Conservation (phyloP, 2,888 invertebrate species). For the Ophraella communa region DNA sequence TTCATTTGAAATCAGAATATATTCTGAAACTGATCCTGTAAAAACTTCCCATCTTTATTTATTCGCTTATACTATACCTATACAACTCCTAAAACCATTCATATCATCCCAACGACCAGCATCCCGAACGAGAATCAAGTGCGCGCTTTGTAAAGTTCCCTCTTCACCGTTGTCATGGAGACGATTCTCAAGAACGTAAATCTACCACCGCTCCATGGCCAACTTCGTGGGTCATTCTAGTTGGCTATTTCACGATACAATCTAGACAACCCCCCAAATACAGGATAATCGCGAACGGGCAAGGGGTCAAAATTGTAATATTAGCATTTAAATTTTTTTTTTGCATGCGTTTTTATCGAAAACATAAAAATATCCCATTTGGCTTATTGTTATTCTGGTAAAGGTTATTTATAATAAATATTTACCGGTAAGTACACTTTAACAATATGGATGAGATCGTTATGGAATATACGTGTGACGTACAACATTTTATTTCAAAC, state of each 20-base stretch:
- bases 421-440: too few relatives aligned
- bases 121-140: slow-evolving; percentile 36
- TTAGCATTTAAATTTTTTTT: neutral
- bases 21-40: too few relatives aligned
- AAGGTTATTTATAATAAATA: too few relatives aligned
- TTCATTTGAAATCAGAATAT: too few relatives aligned
- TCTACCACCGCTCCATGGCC: slow-evolving; percentile 45
- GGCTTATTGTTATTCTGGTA: too few relatives aligned
- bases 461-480: too few relatives aligned
- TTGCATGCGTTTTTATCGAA: neutral
- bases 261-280: slow-evolving; percentile 44
- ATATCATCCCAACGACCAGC: slow-evolving; percentile 18
- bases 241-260: slow-evolving; percentile 51
- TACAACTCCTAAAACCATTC: slow-evolving; percentile 4
- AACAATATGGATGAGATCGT: too few relatives aligned
- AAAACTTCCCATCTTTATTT: neutral
- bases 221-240: slow-evolving; percentile 37
- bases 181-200: slow-evolving; percentile 53
- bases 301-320: neutral
- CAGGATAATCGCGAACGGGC: slow-evolving; percentile 31
- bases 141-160: slow-evolving; percentile 41
- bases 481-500: too few relatives aligned
- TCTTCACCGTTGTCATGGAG: slow-evolving; percentile 52
- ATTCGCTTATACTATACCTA: slow-evolving; percentile 1
- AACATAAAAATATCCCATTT: too few relatives aligned